Evolutionary conservation across 37 sponge, comb jelly and placozoan genomes (phyloP), one percentile per base, ranked within the genome.

Genomic region (Eunapius fragilis): DNA sequence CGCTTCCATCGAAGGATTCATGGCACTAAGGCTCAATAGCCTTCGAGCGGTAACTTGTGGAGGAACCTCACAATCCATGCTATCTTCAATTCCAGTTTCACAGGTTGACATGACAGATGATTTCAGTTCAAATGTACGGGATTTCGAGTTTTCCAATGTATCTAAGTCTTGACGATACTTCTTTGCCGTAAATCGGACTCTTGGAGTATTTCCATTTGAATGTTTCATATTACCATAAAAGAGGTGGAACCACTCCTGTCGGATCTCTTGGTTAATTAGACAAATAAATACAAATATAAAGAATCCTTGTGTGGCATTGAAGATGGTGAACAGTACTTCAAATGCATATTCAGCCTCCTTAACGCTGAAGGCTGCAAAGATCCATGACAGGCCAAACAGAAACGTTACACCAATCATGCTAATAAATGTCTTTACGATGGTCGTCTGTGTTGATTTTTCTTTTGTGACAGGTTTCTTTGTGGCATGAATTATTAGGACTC

Each of bases 281-380:
- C 78, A 81, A 72, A 80, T 79, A 69, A 91, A 86, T 0, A 91
- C 50, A 70, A 81, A 87, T 24, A 87, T 41, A 28, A 71, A 76
- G 49, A 91, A 81, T 25, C 91, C 91, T 34, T 91, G 91, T 2
- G 82, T 32, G 17, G 84, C 33, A 37, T 91, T 91, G 67, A 81
- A 81, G 74, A 91, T 70, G 36, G 79, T 76, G 38, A 91, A 91
- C 38, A 91, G 82, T 70, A 79, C 78, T 27, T 91, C 82, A 70
- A 87, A 84, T 11, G 36, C 85, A 25, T 32, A 22, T 68, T 71
- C 69, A 28, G 30, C 80, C 6, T 74, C 70, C 12, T 45, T 37
- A 14, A 91, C 26, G 23, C 88, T 87, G 70, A 83, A 73, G 3
- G 84, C 67, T 25, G 83, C 92, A 74, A 91, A 87, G 19, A 87